Percentiles rank a stretch among this genome's conserved stretches.
phyloP scores from a whole-genome alignment of 2,113 vertebrate genomes.

The Bubo scandiacus region DNA sequence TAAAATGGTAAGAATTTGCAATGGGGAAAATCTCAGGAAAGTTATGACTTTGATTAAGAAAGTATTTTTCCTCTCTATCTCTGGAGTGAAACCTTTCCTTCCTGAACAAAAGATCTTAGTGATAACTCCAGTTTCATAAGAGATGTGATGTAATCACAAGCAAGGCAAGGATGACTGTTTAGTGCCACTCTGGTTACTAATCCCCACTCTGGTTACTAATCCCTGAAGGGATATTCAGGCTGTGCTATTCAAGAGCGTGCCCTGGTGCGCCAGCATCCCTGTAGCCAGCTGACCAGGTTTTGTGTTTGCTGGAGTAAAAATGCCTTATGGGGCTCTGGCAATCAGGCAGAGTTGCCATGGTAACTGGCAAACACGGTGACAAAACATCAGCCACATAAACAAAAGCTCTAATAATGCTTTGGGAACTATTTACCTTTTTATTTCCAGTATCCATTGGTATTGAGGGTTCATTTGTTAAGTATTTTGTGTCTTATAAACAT shows the following conservation, averaged over 20 bases:
- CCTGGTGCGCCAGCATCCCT: background rate
- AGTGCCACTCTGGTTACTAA: background rate
- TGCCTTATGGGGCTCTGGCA: background rate
- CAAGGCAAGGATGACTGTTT: background rate
- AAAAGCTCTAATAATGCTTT: conserved; percentile 35
- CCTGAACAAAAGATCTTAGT: background rate
- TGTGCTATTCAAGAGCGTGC: background rate
- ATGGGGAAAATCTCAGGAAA: background rate
- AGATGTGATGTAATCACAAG: background rate
- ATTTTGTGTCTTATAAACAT: background rate
- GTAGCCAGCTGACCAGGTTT: background rate
- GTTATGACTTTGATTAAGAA: background rate
- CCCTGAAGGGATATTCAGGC: background rate
- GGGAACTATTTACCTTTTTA: background rate
- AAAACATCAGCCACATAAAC: background rate
- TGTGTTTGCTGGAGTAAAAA: background rate
- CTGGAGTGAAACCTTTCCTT: background rate
- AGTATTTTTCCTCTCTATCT: background rate
- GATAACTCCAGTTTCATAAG: background rate
- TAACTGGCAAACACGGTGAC: background rate
- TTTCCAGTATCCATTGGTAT: background rate
- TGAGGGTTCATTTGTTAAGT: background rate
- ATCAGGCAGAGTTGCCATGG: background rate
- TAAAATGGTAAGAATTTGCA: background rate
- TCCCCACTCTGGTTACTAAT: background rate